Evolutionary conservation across 2,113 vertebrate species (phyloP).

Genomic region (Cranoglanis bouderius): DNA sequence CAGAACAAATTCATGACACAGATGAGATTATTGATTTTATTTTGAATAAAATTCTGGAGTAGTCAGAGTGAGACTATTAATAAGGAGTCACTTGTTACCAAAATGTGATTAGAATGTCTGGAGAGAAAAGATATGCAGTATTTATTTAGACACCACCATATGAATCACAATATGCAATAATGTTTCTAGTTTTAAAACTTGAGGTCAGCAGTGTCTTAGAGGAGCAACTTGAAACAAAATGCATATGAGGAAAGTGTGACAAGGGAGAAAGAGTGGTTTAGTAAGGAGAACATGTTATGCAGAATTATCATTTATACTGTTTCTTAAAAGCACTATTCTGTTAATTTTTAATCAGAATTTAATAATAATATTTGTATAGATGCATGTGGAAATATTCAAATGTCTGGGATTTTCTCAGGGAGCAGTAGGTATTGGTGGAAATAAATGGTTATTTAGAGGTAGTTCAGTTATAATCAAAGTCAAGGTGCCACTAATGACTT

Average conservation of each 20-base stretch:
- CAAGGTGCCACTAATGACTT: constrained; percentile 55
- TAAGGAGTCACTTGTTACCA: constrained; percentile 9
- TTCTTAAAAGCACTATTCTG: neutral
- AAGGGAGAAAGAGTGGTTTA: neutral
- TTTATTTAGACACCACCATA: neutral
- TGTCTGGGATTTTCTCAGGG: neutral
- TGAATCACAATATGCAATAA: constrained; percentile 4
- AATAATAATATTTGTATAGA: neutral
- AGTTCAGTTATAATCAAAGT: constrained; percentile 66
- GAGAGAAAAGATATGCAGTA: neutral
- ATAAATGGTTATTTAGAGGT: constrained; percentile 51
- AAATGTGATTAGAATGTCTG: constrained; percentile 32
- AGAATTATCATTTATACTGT: neutral
- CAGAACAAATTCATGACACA: constrained; percentile 26
- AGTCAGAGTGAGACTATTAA: constrained; percentile 14
- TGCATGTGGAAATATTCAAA: constrained; percentile 29
- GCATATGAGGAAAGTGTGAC: neutral
- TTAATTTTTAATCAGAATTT: neutral
- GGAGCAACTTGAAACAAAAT: neutral
- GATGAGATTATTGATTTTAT: constrained; percentile 33
- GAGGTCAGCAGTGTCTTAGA: neutral
- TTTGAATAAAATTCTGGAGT: neutral
- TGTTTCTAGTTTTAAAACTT: neutral
- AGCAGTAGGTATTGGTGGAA: constrained; percentile 57
- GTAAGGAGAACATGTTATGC: neutral